phyloP scores from a whole-genome alignment of 2,797 vertebrate genomes.

The Tokudaia tokunoshimensis region DNA sequence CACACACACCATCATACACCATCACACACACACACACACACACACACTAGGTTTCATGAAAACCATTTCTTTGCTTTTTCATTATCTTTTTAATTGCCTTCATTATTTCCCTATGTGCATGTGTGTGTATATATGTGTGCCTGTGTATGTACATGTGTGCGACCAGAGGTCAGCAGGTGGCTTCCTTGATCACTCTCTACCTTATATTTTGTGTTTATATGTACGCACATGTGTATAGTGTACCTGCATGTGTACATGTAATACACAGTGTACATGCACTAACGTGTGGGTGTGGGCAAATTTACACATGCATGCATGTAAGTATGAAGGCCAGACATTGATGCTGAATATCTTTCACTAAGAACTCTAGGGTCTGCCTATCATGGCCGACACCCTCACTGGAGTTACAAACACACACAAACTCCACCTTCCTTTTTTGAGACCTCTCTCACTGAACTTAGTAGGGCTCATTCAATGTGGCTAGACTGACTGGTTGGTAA shows the following conservation, averaged over 20 bases:
- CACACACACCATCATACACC: not conserved
- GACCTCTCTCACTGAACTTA: not conserved
- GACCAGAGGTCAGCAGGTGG: not conserved
- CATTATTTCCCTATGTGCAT: not conserved
- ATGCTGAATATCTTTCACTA: not conserved
- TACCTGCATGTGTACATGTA: not conserved
- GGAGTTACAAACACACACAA: not conserved
- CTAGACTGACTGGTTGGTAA: not conserved
- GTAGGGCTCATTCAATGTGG: not conserved
- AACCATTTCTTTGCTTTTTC: not conserved
- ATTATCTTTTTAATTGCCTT: not conserved
- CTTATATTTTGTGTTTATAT: not conserved
- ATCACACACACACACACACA: not conserved
- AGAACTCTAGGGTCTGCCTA: not conserved
- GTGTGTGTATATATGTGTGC: not conserved
- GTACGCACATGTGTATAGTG: not conserved
- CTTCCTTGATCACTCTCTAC: not conserved
- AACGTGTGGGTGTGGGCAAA: not conserved
- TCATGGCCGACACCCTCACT: not conserved
- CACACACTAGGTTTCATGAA: not conserved
- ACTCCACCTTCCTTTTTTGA: not conserved
- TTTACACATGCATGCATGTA: not conserved
- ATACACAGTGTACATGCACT: not conserved
- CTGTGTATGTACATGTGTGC: not conserved
- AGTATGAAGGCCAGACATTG: no score